Base-by-base conservation (phyloP, 1,140 invertebrate genomes). In the Mylabris phalerata region DNA sequence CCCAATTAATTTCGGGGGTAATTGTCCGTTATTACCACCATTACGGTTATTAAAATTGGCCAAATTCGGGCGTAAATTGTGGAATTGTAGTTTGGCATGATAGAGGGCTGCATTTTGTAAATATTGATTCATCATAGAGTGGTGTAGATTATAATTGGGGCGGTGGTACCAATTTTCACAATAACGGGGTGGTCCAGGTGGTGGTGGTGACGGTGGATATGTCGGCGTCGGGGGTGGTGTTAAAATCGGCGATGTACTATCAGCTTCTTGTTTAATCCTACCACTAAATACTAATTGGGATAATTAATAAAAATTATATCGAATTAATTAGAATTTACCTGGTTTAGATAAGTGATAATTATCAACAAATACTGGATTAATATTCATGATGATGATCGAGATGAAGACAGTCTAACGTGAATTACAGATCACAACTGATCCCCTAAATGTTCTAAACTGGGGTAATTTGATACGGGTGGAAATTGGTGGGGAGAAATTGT, bases 161-260 rank as follows among this genome's bases (percentile, higher is more conserved):
- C 74, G 73, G 4, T n/a, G 66, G 57, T 76, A 72, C 60, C 71
- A 72, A 46, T 71, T 75, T 59, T 71, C 52, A 70, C 69, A 50
- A 73, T 73, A 61, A 70, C 71, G 44, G 72, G 67, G 38, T 70
- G 72, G 68, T 72, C 55, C 71, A 73, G 68, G 73, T 51, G 71
- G 75, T 74, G 71, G 75, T 67, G 75, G 57, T 66, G 49, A 63
- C 54, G 45, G 49, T 38, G 71, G 68, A 63, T 84, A 84, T 9
- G 86, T 86, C 40, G 86, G 86, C 50, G 86, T 87, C 45, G 84
- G 83, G 4, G 86, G 86, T 19, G 86, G 86, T 46, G 86, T 88
- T 50, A 87, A 73, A 61, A 84, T 75, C 6, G 83, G 80, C 11
- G 83, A 84, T 38, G 78, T 71, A 48, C 75, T 78, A 51, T 82